Evolutionary conservation across 1,140 invertebrate genomes (phyloP), one percentile per base, ranked within the genome.

Genomic region (Adelges cooleyi): DNA sequence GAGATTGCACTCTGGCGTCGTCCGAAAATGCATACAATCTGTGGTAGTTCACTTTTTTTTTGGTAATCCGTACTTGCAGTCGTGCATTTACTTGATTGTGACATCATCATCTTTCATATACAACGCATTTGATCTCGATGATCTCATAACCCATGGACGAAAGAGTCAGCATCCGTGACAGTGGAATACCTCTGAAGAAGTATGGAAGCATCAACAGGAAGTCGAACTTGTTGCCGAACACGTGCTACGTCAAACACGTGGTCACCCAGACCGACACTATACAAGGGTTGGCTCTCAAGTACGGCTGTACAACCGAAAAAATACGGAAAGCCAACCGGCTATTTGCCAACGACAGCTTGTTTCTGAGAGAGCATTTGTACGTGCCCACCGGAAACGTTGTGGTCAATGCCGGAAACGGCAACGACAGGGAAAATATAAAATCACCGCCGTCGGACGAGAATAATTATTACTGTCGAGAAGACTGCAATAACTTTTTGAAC

Each of bases 261-360:
- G 82, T 95, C 66, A 76, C 81, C 25, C 81, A 86, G 72, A 82
- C 81, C n/a, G 92, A 95, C 75, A 95, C 92, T n/a, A 77, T 95
- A 66, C 89, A 92, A 79, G 91, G 92, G 70, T 86, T 95, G 69
- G 89, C 92, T 22, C 79, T 95, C 29, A 92, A 89, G 81, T 94
- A 94, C 79, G 87, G 89, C 73, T 87, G 90, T 70, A 90, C 90
- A 73, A 93, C 89, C 73, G 90, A 93, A 77, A 88, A 92, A 77
- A 90, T 95, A 73, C 81, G 90, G 71, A 80, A 90, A 72, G 84
- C 83, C 36, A 95, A 94, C 74, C 83, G 87, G 70, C 77, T 95
- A 67, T 95, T 89, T 80, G 87, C 89, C 13, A 84, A 86, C 42
- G 90, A 95, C 74, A 92, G 89, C 79, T 81, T 94, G 23, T 71